phyloP scores from a whole-genome alignment of 2,113 vertebrate genomes.

The Eulacestoma nigropectus region DNA sequence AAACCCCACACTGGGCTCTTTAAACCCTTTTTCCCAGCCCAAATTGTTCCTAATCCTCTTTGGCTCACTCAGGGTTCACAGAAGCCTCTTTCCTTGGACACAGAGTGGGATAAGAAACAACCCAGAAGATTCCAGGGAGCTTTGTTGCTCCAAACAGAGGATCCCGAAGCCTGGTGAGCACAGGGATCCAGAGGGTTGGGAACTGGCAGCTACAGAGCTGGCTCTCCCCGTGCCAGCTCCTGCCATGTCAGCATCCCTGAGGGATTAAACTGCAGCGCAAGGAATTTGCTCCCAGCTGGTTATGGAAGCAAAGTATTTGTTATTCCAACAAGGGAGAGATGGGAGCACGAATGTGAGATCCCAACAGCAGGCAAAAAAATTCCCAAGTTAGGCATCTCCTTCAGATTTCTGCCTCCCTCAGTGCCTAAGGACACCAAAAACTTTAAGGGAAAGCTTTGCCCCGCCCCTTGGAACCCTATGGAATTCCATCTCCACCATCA shows the following conservation, averaged over 20 bases:
- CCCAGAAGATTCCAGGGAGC: not conserved
- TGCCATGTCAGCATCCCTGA: not conserved
- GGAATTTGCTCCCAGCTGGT: not conserved
- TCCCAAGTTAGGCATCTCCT: not conserved
- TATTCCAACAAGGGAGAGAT: not conserved
- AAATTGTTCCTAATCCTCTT: not conserved
- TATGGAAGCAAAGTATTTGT: not conserved
- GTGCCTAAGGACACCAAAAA: not conserved
- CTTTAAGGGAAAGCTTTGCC: not conserved
- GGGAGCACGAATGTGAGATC: accelerated
- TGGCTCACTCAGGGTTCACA: not conserved
- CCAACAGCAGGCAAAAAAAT: not conserved
- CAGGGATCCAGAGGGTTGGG: not conserved
- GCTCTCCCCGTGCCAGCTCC: not conserved
- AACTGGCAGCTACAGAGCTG: not conserved
- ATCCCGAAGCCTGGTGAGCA: not conserved
- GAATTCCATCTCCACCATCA: not conserved
- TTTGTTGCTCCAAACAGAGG: not conserved
- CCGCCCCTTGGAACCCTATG: not conserved
- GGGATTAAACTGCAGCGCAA: not conserved
- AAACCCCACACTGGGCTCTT: not conserved
- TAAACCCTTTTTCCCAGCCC: not conserved
- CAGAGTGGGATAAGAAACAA: not conserved
- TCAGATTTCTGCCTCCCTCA: not conserved
- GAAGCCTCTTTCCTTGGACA: not conserved